phyloP scores from a whole-genome alignment of 92 coral and sea anemone species.

The Parazoanthus darwini region DNA sequence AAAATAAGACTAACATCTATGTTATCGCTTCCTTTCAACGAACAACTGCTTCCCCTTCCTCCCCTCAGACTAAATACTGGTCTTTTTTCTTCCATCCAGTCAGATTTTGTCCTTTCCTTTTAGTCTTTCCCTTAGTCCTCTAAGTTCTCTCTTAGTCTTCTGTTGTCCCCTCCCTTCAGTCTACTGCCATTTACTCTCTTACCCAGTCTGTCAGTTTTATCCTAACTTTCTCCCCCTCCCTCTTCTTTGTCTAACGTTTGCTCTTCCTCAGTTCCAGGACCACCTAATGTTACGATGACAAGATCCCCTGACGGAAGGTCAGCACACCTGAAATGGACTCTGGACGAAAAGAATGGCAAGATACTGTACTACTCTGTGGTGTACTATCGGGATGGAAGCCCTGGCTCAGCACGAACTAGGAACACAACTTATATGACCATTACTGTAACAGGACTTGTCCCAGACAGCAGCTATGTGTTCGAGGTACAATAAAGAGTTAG shows the following conservation, averaged over 20 bases:
- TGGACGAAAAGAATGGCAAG: conserved; percentile 31
- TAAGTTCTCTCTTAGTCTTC: too few relatives aligned
- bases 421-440: conserved; percentile 29
- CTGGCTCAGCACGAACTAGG: not conserved
- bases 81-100: not conserved
- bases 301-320: conserved; percentile 16
- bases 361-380: conserved; percentile 27
- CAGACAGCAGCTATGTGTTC: conserved; percentile 33
- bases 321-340: conserved; percentile 8
- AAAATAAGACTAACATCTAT: too few relatives aligned
- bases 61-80: not conserved
- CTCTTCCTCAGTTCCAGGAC: conserved; percentile 24
- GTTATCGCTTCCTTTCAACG: too few relatives aligned
- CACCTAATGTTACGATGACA: not conserved
- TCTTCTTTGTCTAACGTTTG: not conserved
- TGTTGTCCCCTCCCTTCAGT: too few relatives aligned
- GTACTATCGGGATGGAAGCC: conserved; percentile 1
- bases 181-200: too few relatives aligned
- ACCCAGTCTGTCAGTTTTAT: too few relatives aligned
- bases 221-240: not conserved
- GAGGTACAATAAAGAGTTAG: not conserved
- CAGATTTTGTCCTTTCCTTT: not conserved
- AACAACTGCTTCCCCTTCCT: not conserved
- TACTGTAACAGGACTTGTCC: conserved; percentile 32
- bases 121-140: too few relatives aligned